Percentiles rank a stretch among this genome's conserved stretches.
Conservation (phyloP, 2,888 invertebrate genomes). For the Drosophila leonis region DNA sequence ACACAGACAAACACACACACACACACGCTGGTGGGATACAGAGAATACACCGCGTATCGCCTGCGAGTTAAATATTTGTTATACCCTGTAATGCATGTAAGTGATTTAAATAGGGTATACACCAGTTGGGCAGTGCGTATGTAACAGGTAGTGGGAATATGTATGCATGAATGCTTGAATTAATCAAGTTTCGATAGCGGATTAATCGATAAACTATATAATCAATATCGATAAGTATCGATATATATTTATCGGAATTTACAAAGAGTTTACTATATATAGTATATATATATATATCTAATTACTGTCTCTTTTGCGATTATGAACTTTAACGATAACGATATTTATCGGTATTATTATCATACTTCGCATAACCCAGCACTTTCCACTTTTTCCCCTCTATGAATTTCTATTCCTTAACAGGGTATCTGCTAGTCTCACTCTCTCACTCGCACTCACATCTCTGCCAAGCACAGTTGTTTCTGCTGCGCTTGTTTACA, state of each 20-base stretch:
- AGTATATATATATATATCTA: not conserved
- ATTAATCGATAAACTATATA: not conserved
- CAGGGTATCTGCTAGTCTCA: not conserved
- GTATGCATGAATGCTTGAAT: too few relatives aligned
- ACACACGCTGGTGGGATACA: constrained; percentile 20
- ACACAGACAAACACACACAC: constrained; percentile 27
- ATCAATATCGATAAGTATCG: not conserved
- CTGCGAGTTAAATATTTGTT: constrained; percentile 74
- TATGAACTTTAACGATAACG: not conserved
- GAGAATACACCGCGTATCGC: constrained; percentile 21
- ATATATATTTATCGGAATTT: not conserved
- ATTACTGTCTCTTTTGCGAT: not conserved
- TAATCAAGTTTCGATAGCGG: too few relatives aligned
- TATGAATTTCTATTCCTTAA: too few relatives aligned
- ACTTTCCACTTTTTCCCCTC: not conserved
- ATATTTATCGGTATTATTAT: not conserved
- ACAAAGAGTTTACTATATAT: not conserved
- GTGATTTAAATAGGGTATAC: not conserved
- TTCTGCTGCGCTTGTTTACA: constrained; percentile 75
- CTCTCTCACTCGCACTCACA: not conserved
- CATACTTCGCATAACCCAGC: not conserved
- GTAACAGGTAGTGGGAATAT: not conserved
- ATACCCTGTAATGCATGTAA: not conserved
- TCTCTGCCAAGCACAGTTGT: constrained; percentile 25
- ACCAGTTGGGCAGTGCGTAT: not conserved